Percentiles rank a stretch among this genome's conserved stretches.
Evolutionary conservation across 2,888 invertebrate genomes (phyloP).

Genomic region (Cheilosia variabilis): DNA sequence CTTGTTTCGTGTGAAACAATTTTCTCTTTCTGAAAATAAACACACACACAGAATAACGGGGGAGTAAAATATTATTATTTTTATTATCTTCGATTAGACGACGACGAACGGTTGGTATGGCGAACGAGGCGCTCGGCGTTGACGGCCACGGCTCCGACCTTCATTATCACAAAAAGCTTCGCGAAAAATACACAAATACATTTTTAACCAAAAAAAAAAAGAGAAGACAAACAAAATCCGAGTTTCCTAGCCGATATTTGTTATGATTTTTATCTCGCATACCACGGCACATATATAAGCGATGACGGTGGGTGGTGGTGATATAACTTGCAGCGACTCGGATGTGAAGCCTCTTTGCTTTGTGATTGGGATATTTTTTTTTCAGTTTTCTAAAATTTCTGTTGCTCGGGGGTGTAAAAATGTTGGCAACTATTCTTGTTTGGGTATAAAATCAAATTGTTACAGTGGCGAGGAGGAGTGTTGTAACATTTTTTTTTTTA

Average conservation of each 20-base stretch:
- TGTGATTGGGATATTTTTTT: conserved; percentile 44
- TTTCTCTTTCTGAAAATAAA: conserved; percentile 65
- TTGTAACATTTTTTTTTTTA: too few species aligned
- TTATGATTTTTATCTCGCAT: conserved; percentile 50
- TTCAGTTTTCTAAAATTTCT: not conserved
- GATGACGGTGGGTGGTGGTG: conserved; percentile 48
- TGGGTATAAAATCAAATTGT: conserved; percentile 19
- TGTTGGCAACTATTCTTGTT: conserved; percentile 31
- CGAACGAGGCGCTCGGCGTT: conserved; percentile 7
- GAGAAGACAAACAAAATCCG: conserved; percentile 5
- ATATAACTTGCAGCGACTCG: conserved; percentile 60
- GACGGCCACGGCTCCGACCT: conserved; percentile 60
- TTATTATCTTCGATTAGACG: conserved; percentile 60
- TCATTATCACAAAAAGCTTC: conserved; percentile 64
- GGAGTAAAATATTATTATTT: conserved; percentile 35
- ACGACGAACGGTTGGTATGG: conserved; percentile 18
- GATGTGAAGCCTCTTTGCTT: conserved; percentile 43
- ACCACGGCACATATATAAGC: not conserved
- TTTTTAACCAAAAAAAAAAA: conserved; percentile 33
- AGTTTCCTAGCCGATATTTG: conserved; percentile 50
- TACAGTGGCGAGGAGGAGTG: conserved; percentile 31
- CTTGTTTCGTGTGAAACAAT: conserved; percentile 31
- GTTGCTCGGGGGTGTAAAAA: conserved; percentile 27
- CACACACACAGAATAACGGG: conserved; percentile 18
- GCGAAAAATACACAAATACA: conserved; percentile 21